phyloP scores from a whole-genome alignment of 2,797 vertebrate genomes.

The Ptychobarbus kaznakovi region DNA sequence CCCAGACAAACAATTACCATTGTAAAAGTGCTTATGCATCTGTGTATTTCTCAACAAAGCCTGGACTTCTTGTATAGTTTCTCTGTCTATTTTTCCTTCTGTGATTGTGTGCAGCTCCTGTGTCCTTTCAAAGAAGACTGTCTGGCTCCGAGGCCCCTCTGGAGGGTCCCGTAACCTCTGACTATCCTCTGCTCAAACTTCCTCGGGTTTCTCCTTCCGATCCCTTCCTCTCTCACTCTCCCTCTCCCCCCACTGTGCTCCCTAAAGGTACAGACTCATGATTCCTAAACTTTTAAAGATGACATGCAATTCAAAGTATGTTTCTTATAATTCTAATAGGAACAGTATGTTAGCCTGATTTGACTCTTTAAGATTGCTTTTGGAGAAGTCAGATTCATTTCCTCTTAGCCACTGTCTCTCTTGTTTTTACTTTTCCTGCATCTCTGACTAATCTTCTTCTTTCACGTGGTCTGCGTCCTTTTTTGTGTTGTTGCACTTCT shows the following conservation, averaged over 20 bases:
- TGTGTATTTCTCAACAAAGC: conserved; percentile 13
- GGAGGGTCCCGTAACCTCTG: conserved; percentile 56
- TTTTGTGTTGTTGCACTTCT: conserved; percentile 12
- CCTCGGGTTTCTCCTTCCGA: conserved; percentile 36
- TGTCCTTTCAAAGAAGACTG: conserved; percentile 65
- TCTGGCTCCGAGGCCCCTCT: conserved; percentile 55
- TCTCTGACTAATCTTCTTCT: conserved; percentile 17
- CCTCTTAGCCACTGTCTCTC: background rate
- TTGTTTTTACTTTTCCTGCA: conserved; percentile 13
- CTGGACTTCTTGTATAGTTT: conserved; percentile 28
- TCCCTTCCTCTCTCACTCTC: conserved; percentile 29
- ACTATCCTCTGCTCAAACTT: conserved; percentile 59
- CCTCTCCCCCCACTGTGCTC: background rate
- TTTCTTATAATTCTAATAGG: background rate
- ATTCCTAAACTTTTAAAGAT: background rate
- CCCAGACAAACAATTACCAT: background rate
- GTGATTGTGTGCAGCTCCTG: conserved; percentile 63
- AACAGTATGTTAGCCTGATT: background rate
- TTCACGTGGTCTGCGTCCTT: conserved; percentile 21
- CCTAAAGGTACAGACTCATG: conserved; percentile 33
- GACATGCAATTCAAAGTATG: background rate
- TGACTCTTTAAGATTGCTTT: background rate
- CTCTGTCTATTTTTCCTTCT: conserved; percentile 35
- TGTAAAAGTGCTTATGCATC: background rate
- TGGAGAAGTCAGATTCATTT: conserved; percentile 22